A percentile compares a stretch with the other conserved stretches of the same genome.
These are phyloP conservation scores for Protonemura montana DNA, from an alignment of 2,888 invertebrate species.

Conservation along the genomic window DNA sequence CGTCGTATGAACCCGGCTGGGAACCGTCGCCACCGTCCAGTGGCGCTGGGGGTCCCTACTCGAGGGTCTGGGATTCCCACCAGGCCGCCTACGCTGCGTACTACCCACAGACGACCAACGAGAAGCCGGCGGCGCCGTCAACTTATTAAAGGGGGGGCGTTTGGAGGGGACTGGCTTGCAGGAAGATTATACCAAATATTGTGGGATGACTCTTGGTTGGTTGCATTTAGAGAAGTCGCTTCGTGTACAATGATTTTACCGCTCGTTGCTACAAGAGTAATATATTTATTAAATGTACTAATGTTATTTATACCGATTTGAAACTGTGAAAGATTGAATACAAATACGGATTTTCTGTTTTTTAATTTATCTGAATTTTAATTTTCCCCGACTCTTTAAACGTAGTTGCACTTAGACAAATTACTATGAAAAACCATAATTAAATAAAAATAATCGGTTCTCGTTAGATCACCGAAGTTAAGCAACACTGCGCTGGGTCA, in stretches of 20 bases:
- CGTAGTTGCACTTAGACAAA: no score
- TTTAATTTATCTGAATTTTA: no score
- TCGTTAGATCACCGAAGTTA: no score
- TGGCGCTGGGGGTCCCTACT: constrained; percentile 66
- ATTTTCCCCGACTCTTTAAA: no score
- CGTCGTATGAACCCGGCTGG: constrained; percentile 78
- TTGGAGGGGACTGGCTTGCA: not conserved
- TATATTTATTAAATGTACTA: constrained; percentile 23
- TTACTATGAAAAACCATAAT: no score
- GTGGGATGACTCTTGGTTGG: not conserved
- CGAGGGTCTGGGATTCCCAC: constrained; percentile 71
- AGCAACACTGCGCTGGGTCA: no score
- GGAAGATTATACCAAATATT: not conserved
- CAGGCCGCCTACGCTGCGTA: constrained; percentile 55
- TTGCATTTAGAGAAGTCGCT: not conserved
- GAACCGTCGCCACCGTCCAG: constrained; percentile 69
- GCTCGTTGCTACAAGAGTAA: not conserved
- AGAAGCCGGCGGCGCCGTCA: not conserved
- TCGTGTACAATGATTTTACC: not conserved
- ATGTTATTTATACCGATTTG: not conserved
- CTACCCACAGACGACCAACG: constrained; percentile 41
- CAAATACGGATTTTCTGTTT: not conserved
- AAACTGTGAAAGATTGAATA: not conserved
- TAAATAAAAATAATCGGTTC: no score
- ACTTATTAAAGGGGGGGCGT: not conserved